Base-by-base conservation (phyloP, 2,888 invertebrate genomes). In the Parnassius glacialis region DNA sequence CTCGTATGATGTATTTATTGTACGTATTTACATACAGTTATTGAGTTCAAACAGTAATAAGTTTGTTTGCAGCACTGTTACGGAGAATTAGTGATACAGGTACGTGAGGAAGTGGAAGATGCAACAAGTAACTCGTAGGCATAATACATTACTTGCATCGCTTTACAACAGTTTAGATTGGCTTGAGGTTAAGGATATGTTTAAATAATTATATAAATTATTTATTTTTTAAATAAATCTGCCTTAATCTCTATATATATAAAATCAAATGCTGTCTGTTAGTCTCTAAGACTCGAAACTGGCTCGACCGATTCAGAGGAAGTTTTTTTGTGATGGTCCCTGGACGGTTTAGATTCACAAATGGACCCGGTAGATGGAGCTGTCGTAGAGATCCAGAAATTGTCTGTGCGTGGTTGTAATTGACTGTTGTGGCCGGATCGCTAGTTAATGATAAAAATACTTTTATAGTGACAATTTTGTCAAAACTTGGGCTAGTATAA, bases 31-130 rank as follows among this genome's bases (percentile, higher is more conserved):
- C 62, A 62, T 59, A 45, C 47, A 59, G 55, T 62, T 62, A 62
- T 62, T 59, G 52, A 62, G 62, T 55, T 59, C 58, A 62, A 62
- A 62, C 58, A 62, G 62, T 59, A 45, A 59, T 62, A 59, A 55
- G 16, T 62, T 62, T 59, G 62, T 59, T 62, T 62, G 62, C 57
- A 44, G 54, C 57, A 58, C 50, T 48, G 54, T 62, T 62, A 61
- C 62, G 13, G 58, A 55, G 62, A 62, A 62, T 62, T 59, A 16
- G 57, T 54, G 47, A 10, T 59, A 51, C 55, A 62, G 55, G 59
- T 62, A 42, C 42, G 58, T 42, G 62, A 62, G 62, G 62, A 59
- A 62, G 55, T 62, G 59, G 58, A 55, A 62, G 58, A 59, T 59
- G 62, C 52, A 62, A 62, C 62, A 62, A 50, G 47, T 59, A 55